phyloP scores from a whole-genome alignment of 2,888 invertebrate genomes.

The Sesamia inferens region DNA sequence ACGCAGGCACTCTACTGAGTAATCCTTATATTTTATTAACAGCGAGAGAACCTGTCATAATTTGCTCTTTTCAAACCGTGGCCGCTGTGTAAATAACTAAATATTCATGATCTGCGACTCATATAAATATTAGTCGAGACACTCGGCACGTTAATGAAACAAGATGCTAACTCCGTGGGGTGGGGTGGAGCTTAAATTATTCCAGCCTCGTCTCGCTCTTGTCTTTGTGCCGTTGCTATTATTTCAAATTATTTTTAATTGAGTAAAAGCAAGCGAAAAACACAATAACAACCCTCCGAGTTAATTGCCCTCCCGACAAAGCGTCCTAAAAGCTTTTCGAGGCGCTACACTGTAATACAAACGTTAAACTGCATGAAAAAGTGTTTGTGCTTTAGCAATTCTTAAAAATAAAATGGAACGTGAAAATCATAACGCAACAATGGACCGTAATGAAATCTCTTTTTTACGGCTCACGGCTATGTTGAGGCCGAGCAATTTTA shows the following conservation, averaged over 20 bases:
- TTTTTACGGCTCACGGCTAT: conserved; percentile 74
- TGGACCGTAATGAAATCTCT: conserved; percentile 81
- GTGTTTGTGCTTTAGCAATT: conserved; percentile 77
- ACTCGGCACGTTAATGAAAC: conserved; percentile 83
- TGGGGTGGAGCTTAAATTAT: conserved; percentile 81
- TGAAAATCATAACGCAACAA: conserved; percentile 85
- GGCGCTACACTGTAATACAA: conserved; percentile 75
- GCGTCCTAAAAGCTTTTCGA: conserved; percentile 77
- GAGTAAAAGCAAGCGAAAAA: conserved; percentile 85
- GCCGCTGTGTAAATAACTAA: conserved; percentile 70
- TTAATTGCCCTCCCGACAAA: conserved; percentile 81
- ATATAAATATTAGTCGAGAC: conserved; percentile 83
- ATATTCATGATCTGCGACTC: conserved; percentile 84
- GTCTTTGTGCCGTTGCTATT: conserved; percentile 82
- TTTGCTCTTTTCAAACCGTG: conserved; percentile 74
- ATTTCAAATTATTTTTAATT: conserved; percentile 89
- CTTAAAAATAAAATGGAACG: conserved; percentile 82
- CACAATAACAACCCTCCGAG: conserved; percentile 79
- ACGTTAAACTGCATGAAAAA: conserved; percentile 77
- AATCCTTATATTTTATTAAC: conserved; percentile 69
- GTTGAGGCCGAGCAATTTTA: conserved; percentile 83
- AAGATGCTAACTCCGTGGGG: conserved; percentile 83
- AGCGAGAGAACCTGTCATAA: conserved; percentile 71
- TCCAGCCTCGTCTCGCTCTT: conserved; percentile 75
- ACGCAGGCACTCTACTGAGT: conserved; percentile 58